phyloP scores from a whole-genome alignment of 2,113 vertebrate species.

The Erythrocebus patas region DNA sequence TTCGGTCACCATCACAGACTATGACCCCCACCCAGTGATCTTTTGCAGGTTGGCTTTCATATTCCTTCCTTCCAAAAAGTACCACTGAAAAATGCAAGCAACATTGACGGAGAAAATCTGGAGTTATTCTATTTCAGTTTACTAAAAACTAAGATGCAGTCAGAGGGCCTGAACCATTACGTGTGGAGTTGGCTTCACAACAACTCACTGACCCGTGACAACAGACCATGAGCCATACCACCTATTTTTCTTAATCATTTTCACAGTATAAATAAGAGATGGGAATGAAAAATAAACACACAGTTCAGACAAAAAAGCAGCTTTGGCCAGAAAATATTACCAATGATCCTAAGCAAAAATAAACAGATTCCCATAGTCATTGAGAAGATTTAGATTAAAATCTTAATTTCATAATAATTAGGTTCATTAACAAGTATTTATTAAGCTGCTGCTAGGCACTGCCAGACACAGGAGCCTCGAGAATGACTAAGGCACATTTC shows the following conservation, averaged over 20 bases:
- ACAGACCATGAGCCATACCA: background rate
- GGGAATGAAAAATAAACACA: background rate
- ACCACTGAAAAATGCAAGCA: background rate
- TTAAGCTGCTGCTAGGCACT: background rate
- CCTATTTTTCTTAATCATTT: background rate
- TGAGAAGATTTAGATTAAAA: background rate
- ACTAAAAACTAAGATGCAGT: background rate
- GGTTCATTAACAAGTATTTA: background rate
- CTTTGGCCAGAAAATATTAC: background rate
- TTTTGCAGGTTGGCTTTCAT: background rate
- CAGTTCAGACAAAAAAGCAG: background rate
- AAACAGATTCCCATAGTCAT: background rate
- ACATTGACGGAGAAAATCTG: background rate
- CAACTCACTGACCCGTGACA: background rate
- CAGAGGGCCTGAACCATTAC: background rate
- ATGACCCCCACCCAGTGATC: background rate
- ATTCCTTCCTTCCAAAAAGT: background rate
- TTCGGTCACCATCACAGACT: background rate
- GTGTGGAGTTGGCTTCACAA: background rate
- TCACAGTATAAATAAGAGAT: background rate
- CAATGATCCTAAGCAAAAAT: background rate
- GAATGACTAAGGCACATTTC: background rate
- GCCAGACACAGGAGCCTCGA: background rate
- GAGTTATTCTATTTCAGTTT: background rate
- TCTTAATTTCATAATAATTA: background rate